Evolutionary conservation across 2,797 vertebrate species (phyloP).

Genomic region (Myotis findleyi): DNA sequence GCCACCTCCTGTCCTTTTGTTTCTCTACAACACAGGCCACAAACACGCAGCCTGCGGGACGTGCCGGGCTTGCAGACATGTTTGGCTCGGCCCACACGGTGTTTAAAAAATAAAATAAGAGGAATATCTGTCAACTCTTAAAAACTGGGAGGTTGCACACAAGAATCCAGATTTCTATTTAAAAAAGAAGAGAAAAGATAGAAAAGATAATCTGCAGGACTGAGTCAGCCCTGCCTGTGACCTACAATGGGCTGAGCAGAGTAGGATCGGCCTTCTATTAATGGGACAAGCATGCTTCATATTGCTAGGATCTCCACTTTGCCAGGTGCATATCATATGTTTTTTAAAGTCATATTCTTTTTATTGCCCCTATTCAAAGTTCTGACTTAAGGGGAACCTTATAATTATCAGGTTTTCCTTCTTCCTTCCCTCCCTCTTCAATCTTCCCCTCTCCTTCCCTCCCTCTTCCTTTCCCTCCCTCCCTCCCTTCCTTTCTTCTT

Average conservation of each 20-base stretch:
- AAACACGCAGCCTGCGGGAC: neutral
- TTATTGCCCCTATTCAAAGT: neutral
- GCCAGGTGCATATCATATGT: neutral
- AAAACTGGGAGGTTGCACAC: neutral
- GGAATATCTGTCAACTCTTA: neutral
- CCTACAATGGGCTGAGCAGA: neutral
- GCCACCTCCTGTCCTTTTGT: slow-evolving; percentile 11
- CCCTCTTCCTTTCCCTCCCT: too few relatives aligned
- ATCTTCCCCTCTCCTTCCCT: neutral
- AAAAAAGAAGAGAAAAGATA: too few relatives aligned
- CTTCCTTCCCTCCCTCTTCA: too few relatives aligned
- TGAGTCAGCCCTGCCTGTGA: too few relatives aligned
- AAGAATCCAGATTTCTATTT: neutral
- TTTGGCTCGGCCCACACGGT: neutral
- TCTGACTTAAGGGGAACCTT: neutral
- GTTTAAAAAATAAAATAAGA: slow-evolving; percentile 31
- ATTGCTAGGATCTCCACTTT: neutral
- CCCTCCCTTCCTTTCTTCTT: neutral
- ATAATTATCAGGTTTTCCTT: neutral
- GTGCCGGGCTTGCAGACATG: neutral
- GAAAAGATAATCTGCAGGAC: accelerated
- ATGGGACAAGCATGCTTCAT: neutral
- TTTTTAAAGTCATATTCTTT: neutral
- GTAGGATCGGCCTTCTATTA: neutral
- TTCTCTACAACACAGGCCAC: neutral